Conservation (phyloP, 2,797 vertebrate genomes). For the Neomorphus geoffroyi region DNA sequence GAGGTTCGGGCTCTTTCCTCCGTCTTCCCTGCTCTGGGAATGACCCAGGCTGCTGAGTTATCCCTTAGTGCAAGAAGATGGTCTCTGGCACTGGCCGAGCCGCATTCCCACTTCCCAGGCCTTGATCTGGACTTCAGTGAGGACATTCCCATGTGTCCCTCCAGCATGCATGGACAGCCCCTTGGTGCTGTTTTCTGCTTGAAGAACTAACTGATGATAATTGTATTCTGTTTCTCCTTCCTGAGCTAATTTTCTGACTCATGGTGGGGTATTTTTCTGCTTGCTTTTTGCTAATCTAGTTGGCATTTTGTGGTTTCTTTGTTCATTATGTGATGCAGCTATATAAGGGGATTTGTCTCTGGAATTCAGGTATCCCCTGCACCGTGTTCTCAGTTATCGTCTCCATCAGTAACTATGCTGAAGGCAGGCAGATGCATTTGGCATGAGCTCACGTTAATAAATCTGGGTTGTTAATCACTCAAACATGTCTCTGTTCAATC, state of each 20-base stretch:
- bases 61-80: neutral
- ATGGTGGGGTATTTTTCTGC: neutral
- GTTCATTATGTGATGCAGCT: constrained; percentile 32
- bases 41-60: neutral
- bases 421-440: constrained; percentile 51
- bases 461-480: constrained; percentile 54
- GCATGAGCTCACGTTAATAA: constrained; percentile 61
- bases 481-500: constrained; percentile 28
- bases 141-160: neutral
- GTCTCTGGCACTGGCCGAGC: neutral
- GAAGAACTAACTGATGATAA: constrained; percentile 29
- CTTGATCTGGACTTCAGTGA: neutral
- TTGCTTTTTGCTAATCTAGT: constrained; percentile 47
- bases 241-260: constrained; percentile 65
- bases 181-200: neutral
- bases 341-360: constrained; percentile 55
- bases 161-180: neutral
- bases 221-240: constrained; percentile 39
- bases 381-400: neutral
- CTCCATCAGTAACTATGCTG: constrained; percentile 58
- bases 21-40: neutral
- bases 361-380: constrained; percentile 63
- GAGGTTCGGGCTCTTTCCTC: neutral
- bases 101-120: neutral
- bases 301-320: constrained; percentile 64